phyloP scores from a whole-genome alignment of 2,888 invertebrate species.

The Hoplodrina ambigua region DNA sequence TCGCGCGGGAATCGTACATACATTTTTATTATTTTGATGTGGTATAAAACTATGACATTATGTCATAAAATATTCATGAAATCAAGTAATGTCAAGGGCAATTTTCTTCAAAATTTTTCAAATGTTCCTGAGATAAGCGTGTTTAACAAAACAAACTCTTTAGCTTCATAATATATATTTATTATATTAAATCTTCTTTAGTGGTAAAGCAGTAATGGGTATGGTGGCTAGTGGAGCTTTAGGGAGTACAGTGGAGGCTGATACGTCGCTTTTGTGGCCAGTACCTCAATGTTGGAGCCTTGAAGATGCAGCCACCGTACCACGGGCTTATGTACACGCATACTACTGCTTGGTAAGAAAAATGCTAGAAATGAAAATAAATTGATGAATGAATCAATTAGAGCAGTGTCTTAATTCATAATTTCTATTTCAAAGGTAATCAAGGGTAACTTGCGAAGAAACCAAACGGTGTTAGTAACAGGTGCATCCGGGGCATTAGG shows the following conservation, averaged over 20 bases:
- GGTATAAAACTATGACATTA: too few species aligned
- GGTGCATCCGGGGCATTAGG: constrained; percentile 2
- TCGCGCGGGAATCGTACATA: too few species aligned
- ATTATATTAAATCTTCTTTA: not conserved
- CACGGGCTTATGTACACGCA: constrained; percentile 14
- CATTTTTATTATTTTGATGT: too few species aligned
- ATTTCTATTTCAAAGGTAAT: constrained; percentile 1
- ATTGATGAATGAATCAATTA: too few species aligned
- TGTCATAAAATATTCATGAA: too few species aligned
- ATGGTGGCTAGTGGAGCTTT: constrained; percentile 4
- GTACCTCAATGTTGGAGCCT: constrained; percentile 13
- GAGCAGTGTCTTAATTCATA: not conserved
- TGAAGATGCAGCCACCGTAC: constrained; percentile 19
- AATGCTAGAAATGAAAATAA: not conserved
- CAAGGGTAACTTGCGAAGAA: not conserved
- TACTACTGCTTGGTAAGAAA: constrained; percentile 17
- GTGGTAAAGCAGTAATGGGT: constrained; percentile 17
- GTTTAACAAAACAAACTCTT: too few species aligned
- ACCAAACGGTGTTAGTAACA: constrained; percentile 9
- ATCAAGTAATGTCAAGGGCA: too few species aligned
- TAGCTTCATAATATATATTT: too few species aligned
- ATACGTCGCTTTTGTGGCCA: constrained; percentile 3
- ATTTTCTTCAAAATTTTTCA: too few species aligned
- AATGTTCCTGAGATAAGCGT: too few species aligned
- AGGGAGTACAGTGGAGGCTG: not conserved